Evolutionary conservation across 2,113 vertebrate genomes (phyloP).

Genomic region (Galemys pyrenaicus): DNA sequence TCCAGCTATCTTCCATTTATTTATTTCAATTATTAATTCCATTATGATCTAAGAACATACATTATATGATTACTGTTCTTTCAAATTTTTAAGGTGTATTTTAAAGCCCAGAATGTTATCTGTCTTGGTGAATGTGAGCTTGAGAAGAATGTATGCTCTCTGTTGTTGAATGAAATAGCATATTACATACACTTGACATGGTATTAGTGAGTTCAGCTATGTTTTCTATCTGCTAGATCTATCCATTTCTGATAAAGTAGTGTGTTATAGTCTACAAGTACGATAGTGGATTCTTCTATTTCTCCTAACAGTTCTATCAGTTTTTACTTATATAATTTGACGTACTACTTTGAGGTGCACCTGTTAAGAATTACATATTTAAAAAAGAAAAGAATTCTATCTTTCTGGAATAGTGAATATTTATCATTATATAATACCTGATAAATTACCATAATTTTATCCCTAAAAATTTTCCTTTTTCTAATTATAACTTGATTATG

Average conservation of each 20-base stretch:
- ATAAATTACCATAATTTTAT: neutral
- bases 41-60: neutral
- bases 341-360: neutral
- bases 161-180: neutral
- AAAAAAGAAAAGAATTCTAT: neutral
- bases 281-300: neutral
- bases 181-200: neutral
- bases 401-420: neutral
- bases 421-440: neutral
- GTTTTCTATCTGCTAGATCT: neutral
- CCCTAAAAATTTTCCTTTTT: neutral
- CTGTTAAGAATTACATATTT: neutral
- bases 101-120: neutral
- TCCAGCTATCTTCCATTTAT: neutral
- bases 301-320: neutral
- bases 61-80: neutral
- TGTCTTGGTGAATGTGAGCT: neutral
- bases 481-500: neutral
- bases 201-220: no score
- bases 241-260: neutral
- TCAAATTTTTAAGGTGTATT: neutral
- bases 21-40: neutral
- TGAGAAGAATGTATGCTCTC: neutral
- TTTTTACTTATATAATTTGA: neutral
- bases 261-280: neutral